A percentile compares a stretch with the other conserved stretches of the same genome.
Evolutionary conservation across 2,797 vertebrate species (phyloP).

Genomic region (Lithobates sylvaticus): DNA sequence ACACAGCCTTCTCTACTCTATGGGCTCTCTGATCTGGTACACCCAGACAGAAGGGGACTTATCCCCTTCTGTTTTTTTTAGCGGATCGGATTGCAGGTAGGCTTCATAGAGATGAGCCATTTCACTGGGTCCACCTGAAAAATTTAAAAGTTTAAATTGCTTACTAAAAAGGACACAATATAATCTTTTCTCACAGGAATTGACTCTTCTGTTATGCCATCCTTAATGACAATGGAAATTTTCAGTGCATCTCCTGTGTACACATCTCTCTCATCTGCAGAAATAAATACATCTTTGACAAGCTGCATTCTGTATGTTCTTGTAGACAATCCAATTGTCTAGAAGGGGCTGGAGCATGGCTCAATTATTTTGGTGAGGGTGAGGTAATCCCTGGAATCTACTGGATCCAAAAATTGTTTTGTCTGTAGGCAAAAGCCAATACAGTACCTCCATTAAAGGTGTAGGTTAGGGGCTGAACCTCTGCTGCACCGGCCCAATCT

Average conservation of each 20-base stretch:
- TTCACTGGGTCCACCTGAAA: too few relatives aligned
- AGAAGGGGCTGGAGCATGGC: conserved; percentile 5
- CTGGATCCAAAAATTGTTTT: conserved; percentile 93
- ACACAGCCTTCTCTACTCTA: too few relatives aligned
- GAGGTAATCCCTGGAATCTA: conserved; percentile 97
- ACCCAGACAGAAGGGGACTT: too few relatives aligned
- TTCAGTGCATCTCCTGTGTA: conserved; percentile 94
- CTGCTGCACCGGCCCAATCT: too few relatives aligned
- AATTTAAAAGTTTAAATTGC: neutral
- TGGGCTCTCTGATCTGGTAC: too few relatives aligned
- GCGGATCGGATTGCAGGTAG: too few relatives aligned
- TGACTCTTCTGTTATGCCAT: conserved; percentile 88
- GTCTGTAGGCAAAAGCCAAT: conserved; percentile 71
- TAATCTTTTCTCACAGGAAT: conserved; percentile 89
- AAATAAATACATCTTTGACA: conserved; percentile 97
- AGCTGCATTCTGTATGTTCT: conserved; percentile 96
- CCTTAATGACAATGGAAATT: conserved; percentile 91
- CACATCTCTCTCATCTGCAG: conserved; percentile 96
- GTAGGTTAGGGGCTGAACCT: too few relatives aligned
- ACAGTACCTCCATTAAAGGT: too few relatives aligned
- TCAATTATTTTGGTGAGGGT: conserved; percentile 98
- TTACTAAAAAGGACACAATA: conserved; percentile 52
- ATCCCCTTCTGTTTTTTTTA: too few relatives aligned
- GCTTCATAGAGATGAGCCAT: too few relatives aligned
- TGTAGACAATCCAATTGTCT: conserved; percentile 88